Percentiles rank a stretch among this genome's conserved stretches.
Conservation (phyloP, 1,140 invertebrate species). For the Phthorimaea operculella region DNA sequence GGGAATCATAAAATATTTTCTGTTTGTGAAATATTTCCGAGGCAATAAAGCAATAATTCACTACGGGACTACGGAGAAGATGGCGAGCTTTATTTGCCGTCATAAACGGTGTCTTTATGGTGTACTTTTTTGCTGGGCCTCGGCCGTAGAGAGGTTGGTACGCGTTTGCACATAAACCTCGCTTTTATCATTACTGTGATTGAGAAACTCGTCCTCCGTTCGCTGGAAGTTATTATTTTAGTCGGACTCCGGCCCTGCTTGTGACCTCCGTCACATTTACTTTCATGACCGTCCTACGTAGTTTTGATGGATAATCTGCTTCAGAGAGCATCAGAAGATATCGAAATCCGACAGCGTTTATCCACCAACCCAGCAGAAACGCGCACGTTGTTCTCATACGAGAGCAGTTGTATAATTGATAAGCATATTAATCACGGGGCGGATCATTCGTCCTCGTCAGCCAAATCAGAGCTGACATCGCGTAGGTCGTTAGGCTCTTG, state of each 20-base stretch:
- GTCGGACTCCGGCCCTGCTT: background rate
- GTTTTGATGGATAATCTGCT: too few species aligned
- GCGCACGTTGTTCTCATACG: background rate
- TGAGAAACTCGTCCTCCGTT: conserved; percentile 20
- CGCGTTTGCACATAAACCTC: conserved; percentile 45
- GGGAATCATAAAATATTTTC: conserved; percentile 68
- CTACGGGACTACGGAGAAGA: conserved; percentile 64
- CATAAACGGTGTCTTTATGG: conserved; percentile 63
- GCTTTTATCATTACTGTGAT: conserved; percentile 38
- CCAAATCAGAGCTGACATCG: conserved; percentile 25
- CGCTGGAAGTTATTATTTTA: background rate
- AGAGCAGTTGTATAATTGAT: background rate
- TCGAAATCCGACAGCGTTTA: too few species aligned
- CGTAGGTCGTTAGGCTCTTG: conserved; percentile 17
- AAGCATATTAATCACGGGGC: conserved; percentile 19
- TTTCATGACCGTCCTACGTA: background rate
- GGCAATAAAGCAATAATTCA: conserved; percentile 68
- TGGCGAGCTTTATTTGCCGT: conserved; percentile 63
- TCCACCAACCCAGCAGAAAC: too few species aligned
- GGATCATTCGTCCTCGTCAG: conserved; percentile 33
- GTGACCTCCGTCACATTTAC: background rate
- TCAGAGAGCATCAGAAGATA: too few species aligned
- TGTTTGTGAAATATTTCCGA: conserved; percentile 68
- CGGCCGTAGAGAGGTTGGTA: conserved; percentile 24
- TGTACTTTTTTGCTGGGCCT: conserved; percentile 54